Evolutionary conservation across 2,888 invertebrate species (phyloP), one percentile per base, ranked within the genome.

Genomic region (Dryomyza anilis): DNA sequence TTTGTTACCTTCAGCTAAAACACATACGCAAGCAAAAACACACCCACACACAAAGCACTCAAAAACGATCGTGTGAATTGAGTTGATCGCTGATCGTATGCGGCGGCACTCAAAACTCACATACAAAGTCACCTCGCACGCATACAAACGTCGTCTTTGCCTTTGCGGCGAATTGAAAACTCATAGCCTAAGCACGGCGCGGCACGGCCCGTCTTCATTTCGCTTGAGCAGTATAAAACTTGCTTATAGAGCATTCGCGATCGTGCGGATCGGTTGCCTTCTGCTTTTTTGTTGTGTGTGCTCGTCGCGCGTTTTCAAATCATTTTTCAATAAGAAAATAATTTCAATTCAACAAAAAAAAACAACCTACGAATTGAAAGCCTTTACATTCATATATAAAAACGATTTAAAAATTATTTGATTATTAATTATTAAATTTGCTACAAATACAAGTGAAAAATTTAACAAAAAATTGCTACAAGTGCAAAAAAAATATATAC

Each of bases 151-250:
- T n/a, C 25, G 8, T 58, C 14, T 30, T 45, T 29, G 14, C 21
- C 39, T 25, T n/a, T 25, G 55, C 52, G 52, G 52, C 60, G 52
- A 52, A 52, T 61, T 61, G 14, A 30, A 12, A 29, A 16, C 58
- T 45, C 36, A 21, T 14, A 14, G 48, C 19, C 48, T 12, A 39
- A 2, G 8, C 25, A 7, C 50, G 27, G 23, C 10, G 55, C 63
- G 63, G 64, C 66, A 53, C 56, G 36, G 55, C 46, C 27, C 52
- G 53, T 27, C 56, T 74, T 77, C 78, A 78, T 76, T 78, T 78
- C 77, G 75, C 76, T 77, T 73, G 73, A 71, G 73, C 69, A 73
- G 68, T 68, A 71, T 69, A 64, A 65, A 61, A 63, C 30, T 62
- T 48, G 60, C 21, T 14, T 8, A 30, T 29, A 33, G 58, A 65